Evolutionary conservation across 92 coral and sea anemone genomes (phyloP).

Genomic region (Scolanthus callimorphus): DNA sequence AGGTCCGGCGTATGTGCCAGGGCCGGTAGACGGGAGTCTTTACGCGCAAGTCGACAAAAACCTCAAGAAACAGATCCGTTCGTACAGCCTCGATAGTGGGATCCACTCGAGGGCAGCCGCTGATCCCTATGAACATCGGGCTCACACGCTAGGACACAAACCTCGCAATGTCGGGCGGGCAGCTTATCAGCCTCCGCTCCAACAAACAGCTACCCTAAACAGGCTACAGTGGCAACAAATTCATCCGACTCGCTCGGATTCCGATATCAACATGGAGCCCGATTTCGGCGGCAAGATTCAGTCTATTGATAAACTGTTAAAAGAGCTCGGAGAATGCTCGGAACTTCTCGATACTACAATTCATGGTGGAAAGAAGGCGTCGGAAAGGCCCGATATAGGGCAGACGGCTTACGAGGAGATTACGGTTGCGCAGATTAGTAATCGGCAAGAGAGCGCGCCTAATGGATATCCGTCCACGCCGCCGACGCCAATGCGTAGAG

Average conservation of each 20-base stretch:
- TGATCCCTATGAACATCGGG: conserved; percentile 48
- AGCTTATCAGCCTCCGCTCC: conserved; percentile 17
- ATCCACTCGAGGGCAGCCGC: conserved; percentile 35
- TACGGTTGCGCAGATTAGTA: conserved; percentile 6
- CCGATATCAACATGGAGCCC: conserved; percentile 34
- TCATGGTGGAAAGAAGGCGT: conserved; percentile 36
- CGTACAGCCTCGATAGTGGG: conserved; percentile 69
- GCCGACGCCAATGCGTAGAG: conserved; percentile 66
- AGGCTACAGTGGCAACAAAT: conserved; percentile 18
- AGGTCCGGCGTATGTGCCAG: conserved; percentile 83
- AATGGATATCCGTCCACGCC: conserved; percentile 1
- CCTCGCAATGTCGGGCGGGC: conserved; percentile 6
- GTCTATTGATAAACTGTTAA: conserved; percentile 78
- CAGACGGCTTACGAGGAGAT: conserved; percentile 17
- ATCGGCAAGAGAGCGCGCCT: not conserved
- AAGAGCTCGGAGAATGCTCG: conserved; percentile 76
- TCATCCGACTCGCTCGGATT: conserved; percentile 31
- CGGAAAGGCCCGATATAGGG: conserved; percentile 9
- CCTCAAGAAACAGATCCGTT: conserved; percentile 78
- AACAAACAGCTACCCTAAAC: conserved; percentile 34
- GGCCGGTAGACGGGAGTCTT: conserved; percentile 93
- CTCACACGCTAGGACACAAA: conserved; percentile 40
- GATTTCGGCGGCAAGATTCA: conserved; percentile 59
- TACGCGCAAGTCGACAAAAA: conserved; percentile 96
- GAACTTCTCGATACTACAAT: conserved; percentile 59